These are phyloP conservation scores for Sitobion miscanthi DNA, from an alignment of 1,140 invertebrate genomes.

Conservation along the genomic window DNA sequence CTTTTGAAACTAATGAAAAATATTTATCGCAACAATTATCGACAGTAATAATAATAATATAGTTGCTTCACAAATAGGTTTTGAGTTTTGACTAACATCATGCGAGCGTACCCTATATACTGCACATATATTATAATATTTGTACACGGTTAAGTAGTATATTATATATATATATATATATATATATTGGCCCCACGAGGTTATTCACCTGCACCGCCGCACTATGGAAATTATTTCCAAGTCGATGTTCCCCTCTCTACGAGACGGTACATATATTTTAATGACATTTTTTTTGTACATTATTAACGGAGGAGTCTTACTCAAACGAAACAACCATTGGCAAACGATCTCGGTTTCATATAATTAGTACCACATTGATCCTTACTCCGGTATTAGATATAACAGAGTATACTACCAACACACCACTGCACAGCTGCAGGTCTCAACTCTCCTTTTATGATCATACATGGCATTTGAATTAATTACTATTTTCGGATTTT, in stretches of 20 bases:
- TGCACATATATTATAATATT: not conserved
- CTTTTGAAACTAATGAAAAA: not conserved
- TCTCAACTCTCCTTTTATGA: slow-evolving; percentile 7
- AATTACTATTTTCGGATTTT: slow-evolving; percentile 5
- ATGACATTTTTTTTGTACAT: slow-evolving; percentile 29
- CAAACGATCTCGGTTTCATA: slow-evolving; percentile 20
- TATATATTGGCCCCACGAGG: not conserved
- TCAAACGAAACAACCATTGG: slow-evolving; percentile 32
- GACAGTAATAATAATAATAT: not conserved
- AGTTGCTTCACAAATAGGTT: not conserved
- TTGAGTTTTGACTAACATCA: not conserved
- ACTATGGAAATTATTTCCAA: slow-evolving; percentile 37
- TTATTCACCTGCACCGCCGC: slow-evolving; percentile 17
- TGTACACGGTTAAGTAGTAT: not conserved
- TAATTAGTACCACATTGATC: slow-evolving; percentile 42
- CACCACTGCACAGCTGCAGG: slow-evolving; percentile 11
- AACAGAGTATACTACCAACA: not conserved
- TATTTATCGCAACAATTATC: not conserved
- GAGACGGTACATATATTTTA: slow-evolving; percentile 42
- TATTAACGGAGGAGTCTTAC: slow-evolving; percentile 32
- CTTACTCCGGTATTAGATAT: slow-evolving; percentile 14
- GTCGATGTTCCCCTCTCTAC: not conserved
- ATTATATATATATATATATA: not conserved
- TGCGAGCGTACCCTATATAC: not conserved
- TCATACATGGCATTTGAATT: not conserved